Percentiles rank a stretch among this genome's conserved stretches.
Evolutionary conservation across 2,888 invertebrate species (phyloP).

Genomic region (Crematogaster levior): DNA sequence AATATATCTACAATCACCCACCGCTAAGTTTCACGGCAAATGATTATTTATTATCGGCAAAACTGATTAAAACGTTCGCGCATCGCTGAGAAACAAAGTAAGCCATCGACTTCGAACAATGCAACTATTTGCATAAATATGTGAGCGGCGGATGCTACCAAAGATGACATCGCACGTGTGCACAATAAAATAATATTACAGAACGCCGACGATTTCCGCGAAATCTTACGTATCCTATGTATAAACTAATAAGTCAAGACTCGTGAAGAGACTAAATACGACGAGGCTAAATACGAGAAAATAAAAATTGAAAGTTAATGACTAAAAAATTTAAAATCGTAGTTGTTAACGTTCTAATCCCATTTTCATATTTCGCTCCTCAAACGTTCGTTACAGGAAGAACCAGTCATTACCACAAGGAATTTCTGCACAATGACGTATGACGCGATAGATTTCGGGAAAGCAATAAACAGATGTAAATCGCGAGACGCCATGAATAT

Average conservation of each 20-base stretch:
- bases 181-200: slow-evolving; percentile 1
- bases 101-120: slow-evolving; percentile 57
- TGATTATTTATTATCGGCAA: slow-evolving; percentile 51
- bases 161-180: slow-evolving; percentile 32
- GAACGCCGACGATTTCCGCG: slow-evolving; percentile 32
- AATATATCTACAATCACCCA: neutral
- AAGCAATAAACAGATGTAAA: slow-evolving; percentile 10
- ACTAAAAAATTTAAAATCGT: neutral
- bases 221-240: slow-evolving; percentile 4
- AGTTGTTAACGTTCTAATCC: neutral
- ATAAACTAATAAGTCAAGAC: neutral
- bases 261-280: neutral
- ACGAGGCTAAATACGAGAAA: neutral
- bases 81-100: slow-evolving; percentile 32
- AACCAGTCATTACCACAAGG: neutral
- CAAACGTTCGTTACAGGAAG: neutral
- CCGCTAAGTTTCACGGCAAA: slow-evolving; percentile 6
- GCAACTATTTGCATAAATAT: slow-evolving; percentile 67
- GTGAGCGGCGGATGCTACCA: slow-evolving; percentile 32
- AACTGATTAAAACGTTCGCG: slow-evolving; percentile 61
- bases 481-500: neutral
- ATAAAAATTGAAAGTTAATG: neutral
- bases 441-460: slow-evolving; percentile 25
- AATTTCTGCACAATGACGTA: neutral
- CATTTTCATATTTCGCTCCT: neutral